A percentile compares a stretch with the other conserved stretches of the same genome.
phyloP scores from a whole-genome alignment of 37 sponge, comb jelly and placozoan species.

The Beroe forskalii region DNA sequence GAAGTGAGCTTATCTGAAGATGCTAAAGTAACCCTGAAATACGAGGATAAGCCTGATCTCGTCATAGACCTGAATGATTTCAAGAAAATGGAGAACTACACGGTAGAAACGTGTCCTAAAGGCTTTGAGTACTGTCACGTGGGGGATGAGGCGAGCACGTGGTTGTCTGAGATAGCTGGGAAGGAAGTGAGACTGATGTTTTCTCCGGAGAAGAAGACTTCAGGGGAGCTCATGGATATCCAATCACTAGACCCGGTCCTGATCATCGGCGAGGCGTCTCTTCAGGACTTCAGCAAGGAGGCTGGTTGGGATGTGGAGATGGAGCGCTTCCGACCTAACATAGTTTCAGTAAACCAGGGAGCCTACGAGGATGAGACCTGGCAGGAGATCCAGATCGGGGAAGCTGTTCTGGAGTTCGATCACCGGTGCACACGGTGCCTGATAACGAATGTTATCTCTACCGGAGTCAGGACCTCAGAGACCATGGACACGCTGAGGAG shows the following conservation, averaged over 20 bases:
- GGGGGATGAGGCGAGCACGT: not conserved
- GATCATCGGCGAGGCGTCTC: slow-evolving; percentile 25
- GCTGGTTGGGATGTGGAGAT: slow-evolving; percentile 50
- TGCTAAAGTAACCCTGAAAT: not conserved
- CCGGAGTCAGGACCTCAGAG: not conserved
- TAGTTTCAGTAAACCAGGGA: not conserved
- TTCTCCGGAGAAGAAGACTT: slow-evolving; percentile 14
- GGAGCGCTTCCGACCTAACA: slow-evolving; percentile 57
- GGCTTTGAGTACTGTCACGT: not conserved
- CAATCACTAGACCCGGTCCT: slow-evolving; percentile 9
- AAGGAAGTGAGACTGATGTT: slow-evolving; percentile 18
- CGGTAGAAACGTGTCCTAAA: not conserved
- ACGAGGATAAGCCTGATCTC: not conserved
- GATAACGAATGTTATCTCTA: slow-evolving; percentile 6
- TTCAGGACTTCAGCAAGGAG: not conserved
- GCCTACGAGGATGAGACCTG: slow-evolving; percentile 34
- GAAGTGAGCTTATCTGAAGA: not conserved
- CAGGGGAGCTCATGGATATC: not conserved
- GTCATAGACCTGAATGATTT: slow-evolving; percentile 12
- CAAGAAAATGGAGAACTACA: not conserved
- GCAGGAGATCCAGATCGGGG: slow-evolving; percentile 30
- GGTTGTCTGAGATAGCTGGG: slow-evolving; percentile 21
- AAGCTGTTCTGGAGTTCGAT: slow-evolving; percentile 29
- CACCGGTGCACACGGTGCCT: slow-evolving; percentile 12
- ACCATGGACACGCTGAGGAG: slow-evolving; percentile 46